These are phyloP conservation scores for Vanessa cardui DNA, from an alignment of 2,888 invertebrate genomes.

Conservation along the genomic window DNA sequence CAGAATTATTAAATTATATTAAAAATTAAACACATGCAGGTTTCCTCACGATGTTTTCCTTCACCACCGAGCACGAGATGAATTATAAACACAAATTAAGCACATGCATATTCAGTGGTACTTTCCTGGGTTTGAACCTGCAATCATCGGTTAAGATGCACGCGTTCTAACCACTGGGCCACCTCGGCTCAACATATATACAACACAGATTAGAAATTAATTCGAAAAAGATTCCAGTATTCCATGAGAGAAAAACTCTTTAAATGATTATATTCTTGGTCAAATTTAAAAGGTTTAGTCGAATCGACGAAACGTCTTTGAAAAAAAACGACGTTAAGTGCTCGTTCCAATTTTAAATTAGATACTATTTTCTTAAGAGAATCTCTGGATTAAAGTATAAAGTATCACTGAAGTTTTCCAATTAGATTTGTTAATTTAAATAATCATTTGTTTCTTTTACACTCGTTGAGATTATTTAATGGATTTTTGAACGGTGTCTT, in stretches of 20 bases:
- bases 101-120: too few species aligned
- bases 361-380: slow-evolving; percentile 17
- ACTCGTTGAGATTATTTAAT: background rate
- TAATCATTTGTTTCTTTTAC: slow-evolving; percentile 3
- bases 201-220: too few species aligned
- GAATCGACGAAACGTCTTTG: slow-evolving; percentile 10
- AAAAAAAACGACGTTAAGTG: slow-evolving; percentile 17
- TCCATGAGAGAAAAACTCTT: background rate
- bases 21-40: too few species aligned
- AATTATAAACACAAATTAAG: too few species aligned
- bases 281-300: slow-evolving; percentile 5
- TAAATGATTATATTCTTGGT: background rate
- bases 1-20: too few species aligned
- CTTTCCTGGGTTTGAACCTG: too few species aligned
- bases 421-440: slow-evolving; percentile 1
- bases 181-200: too few species aligned
- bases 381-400: slow-evolving; percentile 13
- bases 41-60: too few species aligned
- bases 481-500: background rate
- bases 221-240: background rate
- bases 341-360: slow-evolving; percentile 17
- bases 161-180: too few species aligned
- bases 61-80: too few species aligned
- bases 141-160: too few species aligned
- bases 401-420: slow-evolving; percentile 6